Evolutionary conservation across 2,797 vertebrate genomes (phyloP).

Genomic region (Pachyuromys duprasi): DNA sequence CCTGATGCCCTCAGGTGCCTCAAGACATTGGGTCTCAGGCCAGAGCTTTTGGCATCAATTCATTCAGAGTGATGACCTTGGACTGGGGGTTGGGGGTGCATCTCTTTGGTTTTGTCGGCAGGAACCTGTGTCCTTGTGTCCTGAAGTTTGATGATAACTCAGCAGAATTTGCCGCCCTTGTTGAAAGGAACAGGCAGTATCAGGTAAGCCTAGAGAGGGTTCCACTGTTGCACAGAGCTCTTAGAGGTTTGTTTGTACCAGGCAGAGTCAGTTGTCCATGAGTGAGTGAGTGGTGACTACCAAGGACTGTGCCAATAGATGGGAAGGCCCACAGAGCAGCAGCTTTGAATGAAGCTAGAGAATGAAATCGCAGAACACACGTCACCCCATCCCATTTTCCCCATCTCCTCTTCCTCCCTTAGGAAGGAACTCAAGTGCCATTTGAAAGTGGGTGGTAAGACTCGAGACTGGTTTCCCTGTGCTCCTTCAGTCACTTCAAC

Average conservation of each 20-base stretch:
- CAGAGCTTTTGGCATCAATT: not conserved
- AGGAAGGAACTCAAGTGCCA: conserved; percentile 78
- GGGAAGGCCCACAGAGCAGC: not conserved
- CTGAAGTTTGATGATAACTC: conserved; percentile 77
- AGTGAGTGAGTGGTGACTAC: not conserved
- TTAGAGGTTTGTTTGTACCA: not conserved
- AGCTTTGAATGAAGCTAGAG: not conserved
- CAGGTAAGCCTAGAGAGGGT: conserved; percentile 84
- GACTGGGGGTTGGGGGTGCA: fast-evolving
- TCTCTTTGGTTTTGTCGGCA: conserved; percentile 70
- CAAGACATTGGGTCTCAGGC: not conserved
- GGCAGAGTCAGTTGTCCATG: not conserved
- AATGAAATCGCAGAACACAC: not conserved
- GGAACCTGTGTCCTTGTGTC: conserved; percentile 84
- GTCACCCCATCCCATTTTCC: not conserved
- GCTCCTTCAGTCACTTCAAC: not conserved
- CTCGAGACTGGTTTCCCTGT: not conserved
- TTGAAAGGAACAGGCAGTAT: conserved; percentile 84
- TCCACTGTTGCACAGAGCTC: not conserved
- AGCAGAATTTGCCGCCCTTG: conserved; percentile 71
- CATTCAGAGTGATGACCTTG: not conserved
- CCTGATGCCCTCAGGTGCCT: not conserved
- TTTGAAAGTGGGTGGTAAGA: not conserved
- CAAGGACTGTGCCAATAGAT: not conserved
- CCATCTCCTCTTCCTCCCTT: not conserved